phyloP scores from a whole-genome alignment of 2,888 invertebrate species.

The Globia sparganii region DNA sequence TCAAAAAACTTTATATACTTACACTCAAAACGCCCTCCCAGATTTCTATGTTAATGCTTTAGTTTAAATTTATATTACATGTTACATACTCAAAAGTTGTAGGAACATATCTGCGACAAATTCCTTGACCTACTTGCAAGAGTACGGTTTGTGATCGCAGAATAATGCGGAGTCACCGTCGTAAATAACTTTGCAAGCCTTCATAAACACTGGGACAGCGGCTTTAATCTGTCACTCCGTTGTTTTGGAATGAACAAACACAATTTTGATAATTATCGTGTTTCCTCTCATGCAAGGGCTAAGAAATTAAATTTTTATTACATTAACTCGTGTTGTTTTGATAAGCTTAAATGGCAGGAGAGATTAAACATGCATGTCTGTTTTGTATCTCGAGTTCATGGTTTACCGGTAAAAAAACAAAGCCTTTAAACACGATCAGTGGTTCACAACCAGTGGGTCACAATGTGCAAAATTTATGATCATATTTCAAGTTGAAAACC shows the following conservation, averaged over 20 bases:
- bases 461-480: neutral
- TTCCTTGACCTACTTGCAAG: conserved; percentile 65
- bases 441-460: too few relatives aligned
- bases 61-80: conserved; percentile 39
- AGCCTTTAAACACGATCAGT: neutral
- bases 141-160: conserved; percentile 59
- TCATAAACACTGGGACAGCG: conserved; percentile 64
- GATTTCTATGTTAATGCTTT: conserved; percentile 26
- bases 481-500: neutral
- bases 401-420: neutral
- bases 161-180: conserved; percentile 65
- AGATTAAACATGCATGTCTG: conserved; percentile 35
- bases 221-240: conserved; percentile 64
- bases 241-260: conserved; percentile 62
- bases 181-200: conserved; percentile 68
- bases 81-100: conserved; percentile 51
- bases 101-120: conserved; percentile 55
- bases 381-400: conserved; percentile 3
- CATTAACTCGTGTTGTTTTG: conserved; percentile 39
- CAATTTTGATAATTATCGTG: conserved; percentile 61
- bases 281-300: conserved; percentile 39
- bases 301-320: conserved; percentile 48
- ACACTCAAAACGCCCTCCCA: conserved; percentile 1
- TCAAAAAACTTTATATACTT: conserved; percentile 2
- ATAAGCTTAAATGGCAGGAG: conserved; percentile 33